phyloP scores from a whole-genome alignment of 2,797 vertebrate genomes.

The Rhabdophis nuchalis region DNA sequence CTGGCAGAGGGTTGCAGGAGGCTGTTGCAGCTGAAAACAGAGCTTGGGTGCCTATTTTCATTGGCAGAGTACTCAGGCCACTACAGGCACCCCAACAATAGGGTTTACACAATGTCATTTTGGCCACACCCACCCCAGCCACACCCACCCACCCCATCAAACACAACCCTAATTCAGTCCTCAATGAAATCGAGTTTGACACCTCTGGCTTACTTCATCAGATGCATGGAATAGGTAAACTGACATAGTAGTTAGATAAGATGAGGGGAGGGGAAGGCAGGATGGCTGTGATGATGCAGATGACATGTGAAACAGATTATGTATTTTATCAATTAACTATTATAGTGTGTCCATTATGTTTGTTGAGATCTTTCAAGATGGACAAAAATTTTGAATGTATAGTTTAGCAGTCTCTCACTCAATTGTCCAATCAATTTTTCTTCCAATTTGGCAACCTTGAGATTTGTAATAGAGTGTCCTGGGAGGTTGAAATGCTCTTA shows the following conservation, averaged over 20 bases:
- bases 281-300: not conserved
- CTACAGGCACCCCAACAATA: no score
- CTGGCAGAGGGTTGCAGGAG: no score
- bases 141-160: no score
- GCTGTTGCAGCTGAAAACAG: no score
- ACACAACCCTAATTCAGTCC: no score
- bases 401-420: not conserved
- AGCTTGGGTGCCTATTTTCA: no score
- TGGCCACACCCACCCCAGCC: no score
- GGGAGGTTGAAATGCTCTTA: not conserved
- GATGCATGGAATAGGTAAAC: not conserved
- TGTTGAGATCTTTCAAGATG: not conserved
- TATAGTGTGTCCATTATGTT: not conserved
- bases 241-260: not conserved
- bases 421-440: not conserved
- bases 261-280: not conserved
- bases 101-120: no score
- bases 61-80: no score
- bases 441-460: not conserved
- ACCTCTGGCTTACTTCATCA: not conserved
- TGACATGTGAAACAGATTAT: not conserved
- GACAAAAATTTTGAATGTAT: not conserved
- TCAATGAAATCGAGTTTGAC: no score
- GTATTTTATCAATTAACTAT: not conserved
- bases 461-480: not conserved